Conservation (phyloP, 2,113 vertebrate genomes). For the Osmerus eperlanus region DNA sequence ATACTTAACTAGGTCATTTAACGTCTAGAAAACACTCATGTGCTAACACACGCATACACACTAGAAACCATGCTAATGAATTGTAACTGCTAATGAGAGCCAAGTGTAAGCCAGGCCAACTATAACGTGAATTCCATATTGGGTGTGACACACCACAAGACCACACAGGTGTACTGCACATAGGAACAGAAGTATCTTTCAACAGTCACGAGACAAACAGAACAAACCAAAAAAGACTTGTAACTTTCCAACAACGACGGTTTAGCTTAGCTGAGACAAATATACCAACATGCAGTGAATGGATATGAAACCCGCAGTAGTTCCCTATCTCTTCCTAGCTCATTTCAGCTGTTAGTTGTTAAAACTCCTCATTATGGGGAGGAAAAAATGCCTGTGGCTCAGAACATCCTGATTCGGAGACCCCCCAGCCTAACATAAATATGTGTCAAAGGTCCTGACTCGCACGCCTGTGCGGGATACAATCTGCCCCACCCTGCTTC, state of each 20-base stretch:
- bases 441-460: slow-evolving; percentile 47
- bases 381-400: slow-evolving; percentile 51
- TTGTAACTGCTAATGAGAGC: background rate
- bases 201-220: no score
- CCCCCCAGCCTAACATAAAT: slow-evolving; percentile 38
- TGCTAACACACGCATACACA: slow-evolving; percentile 21
- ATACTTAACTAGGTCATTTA: slow-evolving; percentile 10
- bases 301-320: background rate
- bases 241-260: no score
- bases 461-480: slow-evolving; percentile 30
- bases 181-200: no score
- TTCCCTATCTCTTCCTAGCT: background rate
- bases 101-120: background rate
- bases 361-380: slow-evolving; percentile 33
- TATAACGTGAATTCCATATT: no score
- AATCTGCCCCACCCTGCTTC: slow-evolving; percentile 38
- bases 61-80: background rate
- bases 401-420: slow-evolving; percentile 36
- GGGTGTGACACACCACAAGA: no score
- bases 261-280: no score
- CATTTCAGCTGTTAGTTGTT: slow-evolving; percentile 18
- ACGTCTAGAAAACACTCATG: slow-evolving; percentile 28
- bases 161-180: no score
- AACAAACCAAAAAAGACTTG: background rate
- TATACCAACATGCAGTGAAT: no score